phyloP scores from a whole-genome alignment of 2,113 vertebrate genomes.

The Strigops habroptila region DNA sequence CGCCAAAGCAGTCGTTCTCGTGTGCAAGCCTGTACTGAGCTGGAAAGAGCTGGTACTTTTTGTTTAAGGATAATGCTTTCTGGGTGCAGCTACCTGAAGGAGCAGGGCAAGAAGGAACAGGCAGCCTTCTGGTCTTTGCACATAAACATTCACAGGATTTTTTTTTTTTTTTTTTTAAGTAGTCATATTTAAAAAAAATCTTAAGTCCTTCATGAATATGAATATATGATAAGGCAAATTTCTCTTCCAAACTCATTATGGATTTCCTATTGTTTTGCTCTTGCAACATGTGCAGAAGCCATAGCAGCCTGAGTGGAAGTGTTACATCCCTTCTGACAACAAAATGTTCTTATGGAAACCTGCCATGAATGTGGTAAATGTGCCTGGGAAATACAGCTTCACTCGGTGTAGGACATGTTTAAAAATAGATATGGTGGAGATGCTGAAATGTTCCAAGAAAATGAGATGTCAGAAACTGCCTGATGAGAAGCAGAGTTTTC shows the following conservation, averaged over 20 bases:
- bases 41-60: background rate
- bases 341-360: background rate
- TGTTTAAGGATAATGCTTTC: background rate
- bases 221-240: background rate
- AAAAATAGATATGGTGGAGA: background rate
- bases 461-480: background rate
- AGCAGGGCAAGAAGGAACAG: background rate
- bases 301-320: background rate
- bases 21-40: background rate
- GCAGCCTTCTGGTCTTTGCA: background rate
- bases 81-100: background rate
- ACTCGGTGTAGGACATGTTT: background rate
- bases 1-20: background rate
- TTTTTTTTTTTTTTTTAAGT: background rate
- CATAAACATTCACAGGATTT: background rate
- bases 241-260: background rate
- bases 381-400: background rate
- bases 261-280: background rate
- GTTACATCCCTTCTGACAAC: background rate
- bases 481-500: background rate
- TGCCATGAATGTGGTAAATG: background rate
- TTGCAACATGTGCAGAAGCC: background rate
- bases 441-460: background rate
- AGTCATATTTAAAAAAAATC: background rate
- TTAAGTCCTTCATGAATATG: background rate